phyloP scores from a whole-genome alignment of 1,140 invertebrate species.

The Camponotus pennsylvanicus region DNA sequence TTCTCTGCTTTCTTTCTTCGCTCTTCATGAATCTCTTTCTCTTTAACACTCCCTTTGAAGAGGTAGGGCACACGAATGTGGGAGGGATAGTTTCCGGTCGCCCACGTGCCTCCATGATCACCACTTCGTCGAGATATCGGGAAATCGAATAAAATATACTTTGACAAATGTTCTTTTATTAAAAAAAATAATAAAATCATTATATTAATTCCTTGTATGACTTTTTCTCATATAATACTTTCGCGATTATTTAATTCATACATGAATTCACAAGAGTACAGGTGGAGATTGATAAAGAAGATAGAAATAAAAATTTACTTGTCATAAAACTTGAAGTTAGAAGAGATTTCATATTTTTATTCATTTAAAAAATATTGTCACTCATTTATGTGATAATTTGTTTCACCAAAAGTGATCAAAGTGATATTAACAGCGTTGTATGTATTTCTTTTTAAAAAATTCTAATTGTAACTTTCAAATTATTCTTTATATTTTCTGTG shows the following conservation, averaged over 20 bases:
- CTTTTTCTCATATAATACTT: too few relatives aligned
- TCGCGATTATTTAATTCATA: too few relatives aligned
- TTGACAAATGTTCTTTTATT: constrained; percentile 65
- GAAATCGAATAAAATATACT: constrained; percentile 72
- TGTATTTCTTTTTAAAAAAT: not conserved
- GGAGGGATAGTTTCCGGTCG: constrained; percentile 84
- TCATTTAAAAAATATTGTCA: not conserved
- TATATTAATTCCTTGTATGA: too few relatives aligned
- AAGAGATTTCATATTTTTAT: not conserved
- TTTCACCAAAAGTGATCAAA: too few relatives aligned
- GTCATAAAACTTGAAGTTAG: not conserved
- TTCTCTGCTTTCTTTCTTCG: not conserved
- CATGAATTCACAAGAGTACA: too few relatives aligned
- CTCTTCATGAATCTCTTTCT: constrained; percentile 57
- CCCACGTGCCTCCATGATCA: constrained; percentile 79
- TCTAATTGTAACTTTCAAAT: not conserved
- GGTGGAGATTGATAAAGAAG: not conserved
- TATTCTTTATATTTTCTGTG: not conserved
- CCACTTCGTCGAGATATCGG: constrained; percentile 78
- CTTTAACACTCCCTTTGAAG: constrained; percentile 70
- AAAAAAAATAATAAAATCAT: too few relatives aligned
- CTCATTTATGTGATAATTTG: too few relatives aligned
- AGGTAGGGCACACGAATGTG: constrained; percentile 81
- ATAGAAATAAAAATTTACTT: not conserved
- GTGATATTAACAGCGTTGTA: not conserved